Conservation (phyloP, 2,113 vertebrate species). For the Laticauda laticaudata region DNA sequence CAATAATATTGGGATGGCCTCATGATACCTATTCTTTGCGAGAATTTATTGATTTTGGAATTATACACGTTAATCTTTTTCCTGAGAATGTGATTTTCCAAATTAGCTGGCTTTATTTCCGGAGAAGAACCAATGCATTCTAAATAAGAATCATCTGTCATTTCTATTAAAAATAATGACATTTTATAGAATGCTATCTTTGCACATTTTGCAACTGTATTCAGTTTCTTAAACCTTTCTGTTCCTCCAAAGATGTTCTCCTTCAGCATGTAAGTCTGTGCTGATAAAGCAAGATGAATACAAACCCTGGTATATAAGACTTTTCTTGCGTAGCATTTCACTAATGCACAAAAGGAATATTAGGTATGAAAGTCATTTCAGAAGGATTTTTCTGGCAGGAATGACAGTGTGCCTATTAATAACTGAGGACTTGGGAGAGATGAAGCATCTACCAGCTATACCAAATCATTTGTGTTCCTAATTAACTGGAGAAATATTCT, state of each 20-base stretch:
- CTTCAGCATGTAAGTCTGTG: not conserved
- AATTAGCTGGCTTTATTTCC: not conserved
- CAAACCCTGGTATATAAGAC: not conserved
- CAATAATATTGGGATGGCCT: not conserved
- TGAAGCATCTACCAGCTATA: not conserved
- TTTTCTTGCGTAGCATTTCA: not conserved
- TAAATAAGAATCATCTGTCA: not conserved
- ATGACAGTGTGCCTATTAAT: not conserved
- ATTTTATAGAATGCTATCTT: not conserved
- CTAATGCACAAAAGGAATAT: not conserved
- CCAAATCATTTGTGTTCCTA: not conserved
- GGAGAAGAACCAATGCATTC: not conserved
- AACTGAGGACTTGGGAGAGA: not conserved
- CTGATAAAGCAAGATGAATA: not conserved
- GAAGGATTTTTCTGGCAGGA: not conserved
- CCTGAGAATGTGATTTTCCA: not conserved
- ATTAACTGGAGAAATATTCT: not conserved
- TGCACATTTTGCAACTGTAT: not conserved
- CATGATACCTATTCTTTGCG: not conserved
- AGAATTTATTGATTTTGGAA: not conserved
- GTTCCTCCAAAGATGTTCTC: not conserved
- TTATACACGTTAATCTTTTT: not conserved
- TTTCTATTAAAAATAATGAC: not conserved
- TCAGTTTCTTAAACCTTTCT: not conserved
- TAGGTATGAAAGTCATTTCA: not conserved